phyloP scores from a whole-genome alignment of 2,888 invertebrate genomes.

The Beris chalybata region DNA sequence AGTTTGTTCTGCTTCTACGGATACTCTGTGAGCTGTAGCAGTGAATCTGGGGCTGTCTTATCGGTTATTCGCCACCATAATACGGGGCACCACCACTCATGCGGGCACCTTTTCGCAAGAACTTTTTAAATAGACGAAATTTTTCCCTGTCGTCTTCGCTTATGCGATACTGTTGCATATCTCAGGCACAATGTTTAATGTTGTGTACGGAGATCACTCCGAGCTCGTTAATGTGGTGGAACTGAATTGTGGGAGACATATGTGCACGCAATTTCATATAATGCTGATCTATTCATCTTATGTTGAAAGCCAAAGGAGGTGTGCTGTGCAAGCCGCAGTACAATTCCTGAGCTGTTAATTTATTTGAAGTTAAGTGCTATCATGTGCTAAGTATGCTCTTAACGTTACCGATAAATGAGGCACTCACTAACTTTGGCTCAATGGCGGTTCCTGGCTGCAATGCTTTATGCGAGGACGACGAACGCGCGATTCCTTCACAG shows the following conservation, averaged over 20 bases:
- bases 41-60: slow-evolving; percentile 5
- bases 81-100: not conserved
- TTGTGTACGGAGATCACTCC: slow-evolving; percentile 23
- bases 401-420: slow-evolving; percentile 23
- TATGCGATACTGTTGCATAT: slow-evolving; percentile 19
- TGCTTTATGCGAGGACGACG: not conserved
- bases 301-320: not conserved
- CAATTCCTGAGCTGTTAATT: slow-evolving; percentile 32
- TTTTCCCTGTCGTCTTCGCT: slow-evolving; percentile 21
- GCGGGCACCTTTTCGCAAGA: not conserved
- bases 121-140: slow-evolving; percentile 33
- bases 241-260: slow-evolving; percentile 27
- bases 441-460: not conserved
- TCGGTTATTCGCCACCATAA: slow-evolving; percentile 11
- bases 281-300: slow-evolving; percentile 35
- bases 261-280: slow-evolving; percentile 36
- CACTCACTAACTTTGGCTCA: not conserved
- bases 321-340: not conserved
- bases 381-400: slow-evolving; percentile 21
- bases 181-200: slow-evolving; percentile 5
- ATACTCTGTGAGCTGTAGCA: too few relatives aligned
- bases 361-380: slow-evolving; percentile 33
- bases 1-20: too few relatives aligned
- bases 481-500: slow-evolving; percentile 3
- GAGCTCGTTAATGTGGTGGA: slow-evolving; percentile 6